phyloP scores from a whole-genome alignment of 2,888 invertebrate species.

The Malacosoma neustria region DNA sequence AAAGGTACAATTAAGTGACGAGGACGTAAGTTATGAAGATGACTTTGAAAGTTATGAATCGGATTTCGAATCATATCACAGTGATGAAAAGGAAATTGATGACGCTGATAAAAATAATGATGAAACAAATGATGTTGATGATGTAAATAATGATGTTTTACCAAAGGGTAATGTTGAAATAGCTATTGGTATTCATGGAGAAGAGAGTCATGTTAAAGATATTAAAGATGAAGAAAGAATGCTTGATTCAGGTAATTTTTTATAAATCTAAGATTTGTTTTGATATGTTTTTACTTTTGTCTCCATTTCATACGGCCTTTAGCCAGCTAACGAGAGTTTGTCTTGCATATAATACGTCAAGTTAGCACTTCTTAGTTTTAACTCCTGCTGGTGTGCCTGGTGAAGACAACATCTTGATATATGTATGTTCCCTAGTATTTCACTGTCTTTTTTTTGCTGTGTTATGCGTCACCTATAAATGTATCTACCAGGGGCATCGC shows the following conservation, averaged over 20 bases:
- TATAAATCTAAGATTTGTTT: background rate
- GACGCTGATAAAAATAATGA: conserved; percentile 5
- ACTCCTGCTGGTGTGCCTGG: too few species aligned
- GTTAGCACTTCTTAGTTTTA: too few species aligned
- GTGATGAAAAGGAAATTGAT: conserved; percentile 9
- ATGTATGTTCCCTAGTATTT: too few species aligned
- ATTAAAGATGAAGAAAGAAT: conserved; percentile 50
- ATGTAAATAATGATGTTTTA: conserved; percentile 5
- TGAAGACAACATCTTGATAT: too few species aligned
- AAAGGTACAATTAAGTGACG: conserved; percentile 32
- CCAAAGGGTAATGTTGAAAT: too few species aligned
- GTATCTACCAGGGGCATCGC: too few species aligned
- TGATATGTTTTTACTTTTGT: background rate
- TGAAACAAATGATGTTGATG: conserved; percentile 7
- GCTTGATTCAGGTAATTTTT: conserved; percentile 52
- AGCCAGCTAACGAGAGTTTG: too few species aligned
- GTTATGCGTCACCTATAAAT: too few species aligned
- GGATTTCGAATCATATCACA: conserved; percentile 64
- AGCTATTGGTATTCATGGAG: conserved; percentile 6
- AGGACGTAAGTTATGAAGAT: conserved; percentile 62
- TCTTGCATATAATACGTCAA: too few species aligned
- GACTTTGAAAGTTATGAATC: conserved; percentile 70
- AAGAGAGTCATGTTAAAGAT: conserved; percentile 23
- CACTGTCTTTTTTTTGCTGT: too few species aligned
- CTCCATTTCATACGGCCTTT: too few species aligned